Conservation (phyloP, 2,797 vertebrate species). For the Labeo calbasu region DNA sequence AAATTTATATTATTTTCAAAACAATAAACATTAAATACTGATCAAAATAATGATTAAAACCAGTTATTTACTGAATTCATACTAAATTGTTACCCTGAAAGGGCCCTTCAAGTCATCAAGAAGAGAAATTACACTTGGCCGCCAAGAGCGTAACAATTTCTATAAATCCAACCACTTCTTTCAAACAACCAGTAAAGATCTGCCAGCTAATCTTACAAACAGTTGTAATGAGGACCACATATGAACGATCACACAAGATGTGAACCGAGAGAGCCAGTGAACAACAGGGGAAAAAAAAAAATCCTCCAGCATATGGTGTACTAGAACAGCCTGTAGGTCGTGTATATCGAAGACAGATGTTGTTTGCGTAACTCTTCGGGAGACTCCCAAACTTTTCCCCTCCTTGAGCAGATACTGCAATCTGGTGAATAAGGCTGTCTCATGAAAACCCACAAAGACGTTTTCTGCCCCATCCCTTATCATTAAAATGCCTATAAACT, state of each 20-base stretch:
- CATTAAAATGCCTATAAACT: background rate
- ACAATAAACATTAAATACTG: background rate
- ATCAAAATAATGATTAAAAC: background rate
- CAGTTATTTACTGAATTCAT: background rate
- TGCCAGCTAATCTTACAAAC: conserved; percentile 16
- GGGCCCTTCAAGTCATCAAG: background rate
- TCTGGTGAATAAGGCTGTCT: background rate
- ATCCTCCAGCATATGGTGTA: background rate
- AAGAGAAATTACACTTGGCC: background rate
- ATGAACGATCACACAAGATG: background rate
- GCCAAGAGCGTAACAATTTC: background rate
- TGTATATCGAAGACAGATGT: conserved; percentile 31
- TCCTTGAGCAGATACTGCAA: background rate
- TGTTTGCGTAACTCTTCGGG: background rate
- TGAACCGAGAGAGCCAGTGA: background rate
- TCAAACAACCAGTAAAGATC: background rate
- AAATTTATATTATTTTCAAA: background rate
- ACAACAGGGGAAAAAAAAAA: background rate
- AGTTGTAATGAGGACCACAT: conserved; percentile 22
- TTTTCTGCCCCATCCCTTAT: background rate
- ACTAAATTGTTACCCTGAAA: background rate
- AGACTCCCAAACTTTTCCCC: background rate
- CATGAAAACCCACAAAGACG: background rate
- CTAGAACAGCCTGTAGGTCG: background rate
- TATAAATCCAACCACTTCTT: background rate